Evolutionary conservation across 2,113 vertebrate species (phyloP).

Genomic region (Sinocyclocheilus anshuiensis): DNA sequence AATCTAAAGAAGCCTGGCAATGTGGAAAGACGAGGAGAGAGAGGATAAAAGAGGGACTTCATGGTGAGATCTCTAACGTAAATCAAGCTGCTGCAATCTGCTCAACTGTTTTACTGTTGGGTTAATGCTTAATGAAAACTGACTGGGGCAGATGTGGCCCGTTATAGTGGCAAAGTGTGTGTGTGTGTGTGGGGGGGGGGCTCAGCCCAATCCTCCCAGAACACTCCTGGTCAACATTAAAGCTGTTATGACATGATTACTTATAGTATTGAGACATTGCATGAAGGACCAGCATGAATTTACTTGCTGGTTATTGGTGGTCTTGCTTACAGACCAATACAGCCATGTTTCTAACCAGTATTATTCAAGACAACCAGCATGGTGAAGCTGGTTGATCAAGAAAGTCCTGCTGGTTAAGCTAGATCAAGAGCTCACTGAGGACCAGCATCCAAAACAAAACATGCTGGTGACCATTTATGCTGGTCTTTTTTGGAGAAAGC

Average conservation of each 20-base stretch:
- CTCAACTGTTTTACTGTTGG: conserved; percentile 61
- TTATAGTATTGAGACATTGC: background rate
- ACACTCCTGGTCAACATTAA: conserved; percentile 2
- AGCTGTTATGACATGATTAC: background rate
- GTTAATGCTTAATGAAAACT: conserved; percentile 58
- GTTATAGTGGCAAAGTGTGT: conserved; percentile 33
- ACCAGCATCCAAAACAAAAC: background rate
- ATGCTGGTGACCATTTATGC: background rate
- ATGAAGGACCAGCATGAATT: background rate
- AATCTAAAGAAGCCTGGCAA: background rate
- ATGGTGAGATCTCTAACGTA: conserved; percentile 46
- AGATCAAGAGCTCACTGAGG: background rate
- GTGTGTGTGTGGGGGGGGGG: background rate
- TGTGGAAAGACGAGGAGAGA: conserved; percentile 17
- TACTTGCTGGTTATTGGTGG: background rate
- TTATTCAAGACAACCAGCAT: background rate
- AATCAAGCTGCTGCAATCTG: conserved; percentile 53
- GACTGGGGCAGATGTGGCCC: conserved; percentile 47
- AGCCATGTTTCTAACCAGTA: background rate
- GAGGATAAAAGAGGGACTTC: conserved; percentile 59
- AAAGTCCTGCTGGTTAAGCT: background rate
- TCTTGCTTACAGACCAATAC: background rate
- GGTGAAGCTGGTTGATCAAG: background rate
- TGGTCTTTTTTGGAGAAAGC: background rate
- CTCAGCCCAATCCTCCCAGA: background rate